Evolutionary conservation across 1,140 invertebrate species (phyloP).

Genomic region (Ips typographus): DNA sequence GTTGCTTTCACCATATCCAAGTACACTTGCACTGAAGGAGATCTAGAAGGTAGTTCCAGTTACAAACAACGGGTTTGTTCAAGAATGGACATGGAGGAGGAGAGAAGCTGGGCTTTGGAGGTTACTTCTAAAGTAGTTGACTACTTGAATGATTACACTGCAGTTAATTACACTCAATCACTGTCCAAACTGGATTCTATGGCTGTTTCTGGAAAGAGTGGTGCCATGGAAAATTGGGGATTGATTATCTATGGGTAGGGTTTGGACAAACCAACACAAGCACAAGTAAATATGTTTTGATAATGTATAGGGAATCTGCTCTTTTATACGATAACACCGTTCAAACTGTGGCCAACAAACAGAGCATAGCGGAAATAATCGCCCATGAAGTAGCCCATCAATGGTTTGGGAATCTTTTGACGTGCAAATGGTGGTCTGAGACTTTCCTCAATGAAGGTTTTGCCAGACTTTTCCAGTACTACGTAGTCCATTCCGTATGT

Average conservation of each 20-base stretch:
- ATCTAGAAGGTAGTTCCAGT: conserved; percentile 39
- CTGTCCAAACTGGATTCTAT: conserved; percentile 10
- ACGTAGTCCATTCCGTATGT: conserved; percentile 29
- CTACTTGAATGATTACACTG: not conserved
- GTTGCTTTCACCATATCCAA: conserved; percentile 64
- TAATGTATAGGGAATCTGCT: conserved; percentile 5
- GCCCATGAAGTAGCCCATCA: conserved; percentile 64
- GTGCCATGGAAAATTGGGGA: conserved; percentile 95
- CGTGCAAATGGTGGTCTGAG: conserved; percentile 55
- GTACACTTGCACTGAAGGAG: conserved; percentile 22
- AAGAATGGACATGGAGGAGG: conserved; percentile 49
- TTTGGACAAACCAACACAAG: not conserved
- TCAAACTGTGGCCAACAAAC: conserved; percentile 42
- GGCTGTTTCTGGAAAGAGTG: conserved; percentile 88
- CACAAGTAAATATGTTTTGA: not conserved
- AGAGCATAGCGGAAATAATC: conserved; percentile 56
- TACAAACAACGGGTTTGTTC: conserved; percentile 72
- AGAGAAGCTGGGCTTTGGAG: not conserved
- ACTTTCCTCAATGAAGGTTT: conserved; percentile 56
- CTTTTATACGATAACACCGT: conserved; percentile 11
- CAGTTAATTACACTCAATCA: not conserved
- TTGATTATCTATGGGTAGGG: conserved; percentile 69
- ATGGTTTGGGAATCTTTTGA: conserved; percentile 71
- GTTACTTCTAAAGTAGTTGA: conserved; percentile 1
- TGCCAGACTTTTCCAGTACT: conserved; percentile 51